Percentiles rank a stretch among this genome's conserved stretches.
Evolutionary conservation across 2,113 vertebrate genomes (phyloP).

Genomic region (Heptranchias perlo): DNA sequence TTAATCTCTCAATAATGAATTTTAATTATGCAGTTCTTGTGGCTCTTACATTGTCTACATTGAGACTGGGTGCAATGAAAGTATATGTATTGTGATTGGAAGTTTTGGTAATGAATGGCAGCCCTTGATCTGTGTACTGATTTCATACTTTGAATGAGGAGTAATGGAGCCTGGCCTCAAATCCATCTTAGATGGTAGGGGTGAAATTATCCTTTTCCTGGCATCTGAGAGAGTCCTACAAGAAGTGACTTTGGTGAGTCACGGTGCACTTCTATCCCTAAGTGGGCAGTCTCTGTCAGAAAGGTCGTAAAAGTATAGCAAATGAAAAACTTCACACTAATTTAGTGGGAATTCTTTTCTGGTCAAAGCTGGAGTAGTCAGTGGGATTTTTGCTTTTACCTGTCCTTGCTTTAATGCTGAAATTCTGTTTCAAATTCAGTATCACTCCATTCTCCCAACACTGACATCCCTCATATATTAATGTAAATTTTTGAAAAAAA

Average conservation of each 20-base stretch:
- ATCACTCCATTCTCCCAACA: not conserved
- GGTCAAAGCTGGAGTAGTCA: not conserved
- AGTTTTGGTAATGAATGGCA: not conserved
- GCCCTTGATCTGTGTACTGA: not conserved
- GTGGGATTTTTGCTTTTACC: not conserved
- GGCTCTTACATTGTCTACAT: not conserved
- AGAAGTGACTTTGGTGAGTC: not conserved
- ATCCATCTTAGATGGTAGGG: not conserved
- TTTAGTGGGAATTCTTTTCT: too few relatives aligned
- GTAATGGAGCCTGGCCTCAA: not conserved
- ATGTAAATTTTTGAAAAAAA: not conserved
- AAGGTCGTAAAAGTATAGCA: not conserved
- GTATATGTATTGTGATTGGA: not conserved
- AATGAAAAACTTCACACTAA: too few relatives aligned
- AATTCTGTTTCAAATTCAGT: not conserved
- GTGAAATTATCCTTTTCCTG: not conserved
- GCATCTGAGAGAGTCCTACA: not conserved
- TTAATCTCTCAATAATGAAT: conserved; percentile 14
- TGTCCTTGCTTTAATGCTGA: not conserved
- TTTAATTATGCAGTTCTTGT: not conserved
- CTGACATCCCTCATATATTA: not conserved
- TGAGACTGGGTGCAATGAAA: not conserved
- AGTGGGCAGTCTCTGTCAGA: not conserved
- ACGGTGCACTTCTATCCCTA: not conserved
- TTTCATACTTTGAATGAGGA: not conserved